Evolutionary conservation across 2,888 invertebrate species (phyloP), one percentile per base, ranked within the genome.

Genomic region (Norana najaformis): DNA sequence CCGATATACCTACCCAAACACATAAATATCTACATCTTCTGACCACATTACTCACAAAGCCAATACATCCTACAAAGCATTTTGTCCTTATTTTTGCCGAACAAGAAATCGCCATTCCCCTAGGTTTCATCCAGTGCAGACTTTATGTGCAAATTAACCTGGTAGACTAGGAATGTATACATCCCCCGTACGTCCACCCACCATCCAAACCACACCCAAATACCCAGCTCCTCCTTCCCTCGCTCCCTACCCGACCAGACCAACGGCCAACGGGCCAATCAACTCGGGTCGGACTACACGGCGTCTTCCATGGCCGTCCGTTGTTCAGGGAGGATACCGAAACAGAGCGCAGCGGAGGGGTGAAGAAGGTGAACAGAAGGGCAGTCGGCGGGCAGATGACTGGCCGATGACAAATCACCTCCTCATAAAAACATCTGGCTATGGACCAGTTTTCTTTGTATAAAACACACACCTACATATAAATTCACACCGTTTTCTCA

Each of bases 401-500:
- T n/a, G 69, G n/a, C 69, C 69, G 69, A 69, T 69, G 69, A n/a
- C 69, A 69, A 69, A n/a, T n/a, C 69, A 69, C n/a, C 69, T 69
- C n/a, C 69, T 0, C 11, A 69, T 8, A n/a, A 69, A n/a, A 69
- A 69, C 69, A 69, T 69, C 69, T 69, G 30, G 30, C 30, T 69
- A 69, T n/a, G 0, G 69, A 69, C n/a, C 69, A 69, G n/a, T 47
- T 20, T 3, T 69, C n/a, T n/a, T 69, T 69, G 30, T 69, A 69
- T 13, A 69, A 69, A 8, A 69, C 69, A 69, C n/a, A 13, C 69
- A 69, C 69, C 69, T 69, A 69, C 69, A 47, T 47, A 47, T 47
- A 47, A 47, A 47, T 47, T 23, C 23, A 47, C 47, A 47, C 47
- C 47, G 20, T 23, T 47, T 47, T 47, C 23, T 69, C n/a, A 69